Evolutionary conservation across 2,797 vertebrate species (phyloP).

Genomic region (Epinephelus malabaricus): DNA sequence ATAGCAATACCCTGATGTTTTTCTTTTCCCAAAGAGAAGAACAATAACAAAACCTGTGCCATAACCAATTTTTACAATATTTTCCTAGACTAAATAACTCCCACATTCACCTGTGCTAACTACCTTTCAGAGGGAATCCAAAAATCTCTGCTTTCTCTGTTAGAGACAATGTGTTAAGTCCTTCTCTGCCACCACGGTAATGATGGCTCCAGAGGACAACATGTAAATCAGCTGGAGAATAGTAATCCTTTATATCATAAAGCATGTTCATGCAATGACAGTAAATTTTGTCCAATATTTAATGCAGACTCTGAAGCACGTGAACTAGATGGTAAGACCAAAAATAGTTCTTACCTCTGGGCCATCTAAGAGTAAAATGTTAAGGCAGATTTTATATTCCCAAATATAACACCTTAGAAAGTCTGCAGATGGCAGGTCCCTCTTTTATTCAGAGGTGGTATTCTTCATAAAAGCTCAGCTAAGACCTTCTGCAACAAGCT

Average conservation of each 20-base stretch:
- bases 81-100: not conserved
- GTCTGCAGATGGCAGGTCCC: constrained; percentile 26
- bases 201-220: not conserved
- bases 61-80: not conserved
- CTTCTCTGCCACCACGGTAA: too few relatives aligned
- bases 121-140: not conserved
- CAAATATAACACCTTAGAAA: constrained; percentile 41
- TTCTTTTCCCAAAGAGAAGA: not conserved
- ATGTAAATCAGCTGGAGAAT: not conserved
- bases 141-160: not conserved
- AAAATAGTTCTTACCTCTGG: constrained; percentile 4
- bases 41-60: not conserved
- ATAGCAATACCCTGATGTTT: not conserved
- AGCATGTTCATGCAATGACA: not conserved
- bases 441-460: constrained; percentile 35
- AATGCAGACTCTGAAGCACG: not conserved
- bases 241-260: not conserved
- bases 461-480: constrained; percentile 47
- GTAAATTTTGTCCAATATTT: not conserved
- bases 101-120: not conserved
- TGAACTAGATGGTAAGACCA: not conserved
- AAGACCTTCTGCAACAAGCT: constrained; percentile 41
- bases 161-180: not conserved
- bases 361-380: constrained; percentile 13
- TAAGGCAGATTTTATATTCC: constrained; percentile 36